A percentile compares a stretch with the other conserved stretches of the same genome.
Conservation (phyloP, 2,888 invertebrate genomes). For the Tupiocoris notatus region DNA sequence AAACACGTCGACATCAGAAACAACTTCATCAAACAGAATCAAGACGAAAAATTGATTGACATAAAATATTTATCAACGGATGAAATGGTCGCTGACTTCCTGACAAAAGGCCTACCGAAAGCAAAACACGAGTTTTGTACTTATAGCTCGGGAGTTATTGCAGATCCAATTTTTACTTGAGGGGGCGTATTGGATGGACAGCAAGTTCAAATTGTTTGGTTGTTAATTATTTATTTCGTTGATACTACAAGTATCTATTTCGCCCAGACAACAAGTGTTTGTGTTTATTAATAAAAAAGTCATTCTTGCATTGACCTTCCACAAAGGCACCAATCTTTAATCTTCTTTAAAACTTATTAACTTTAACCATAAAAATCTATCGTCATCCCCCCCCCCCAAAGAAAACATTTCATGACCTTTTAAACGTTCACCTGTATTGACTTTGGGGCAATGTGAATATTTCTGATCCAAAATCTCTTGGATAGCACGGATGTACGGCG, state of each 20-base stretch:
- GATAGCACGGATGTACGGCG: too few species aligned
- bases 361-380: too few species aligned
- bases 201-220: neutral
- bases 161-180: neutral
- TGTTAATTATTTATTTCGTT: neutral
- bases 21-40: conserved; percentile 3
- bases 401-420: too few species aligned
- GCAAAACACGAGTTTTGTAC: neutral
- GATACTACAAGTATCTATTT: neutral
- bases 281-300: neutral
- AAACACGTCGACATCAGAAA: neutral
- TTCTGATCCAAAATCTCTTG: too few species aligned
- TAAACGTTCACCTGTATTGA: too few species aligned
- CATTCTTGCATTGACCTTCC: too few species aligned
- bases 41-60: neutral
- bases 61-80: neutral
- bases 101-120: neutral
- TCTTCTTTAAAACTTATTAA: too few species aligned
- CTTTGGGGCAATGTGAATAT: too few species aligned
- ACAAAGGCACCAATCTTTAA: too few species aligned
- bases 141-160: neutral
- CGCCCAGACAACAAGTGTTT: neutral
- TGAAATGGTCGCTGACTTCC: conserved; percentile 16
- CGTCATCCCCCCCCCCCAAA: too few species aligned
- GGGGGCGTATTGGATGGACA: neutral